Percentiles rank a stretch among this genome's conserved stretches.
Evolutionary conservation across 2,888 invertebrate species (phyloP).

Genomic region (Clepsis dumicolana): DNA sequence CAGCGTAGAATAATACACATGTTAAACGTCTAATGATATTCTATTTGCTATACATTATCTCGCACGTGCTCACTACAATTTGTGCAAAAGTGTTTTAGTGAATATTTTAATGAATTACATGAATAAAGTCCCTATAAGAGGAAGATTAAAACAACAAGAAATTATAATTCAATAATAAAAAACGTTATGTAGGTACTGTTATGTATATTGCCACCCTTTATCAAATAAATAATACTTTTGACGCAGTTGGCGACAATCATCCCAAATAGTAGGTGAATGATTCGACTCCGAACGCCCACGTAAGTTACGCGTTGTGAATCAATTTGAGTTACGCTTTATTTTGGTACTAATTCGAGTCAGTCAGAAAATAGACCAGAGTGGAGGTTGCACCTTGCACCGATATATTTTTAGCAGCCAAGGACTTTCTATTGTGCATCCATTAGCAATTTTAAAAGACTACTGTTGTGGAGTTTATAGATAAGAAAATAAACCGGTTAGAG

Average conservation of each 20-base stretch:
- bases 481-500: conserved; percentile 2
- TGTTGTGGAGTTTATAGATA: background rate
- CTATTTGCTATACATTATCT: too few relatives aligned
- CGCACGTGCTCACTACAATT: too few relatives aligned
- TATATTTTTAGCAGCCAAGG: conserved; percentile 2
- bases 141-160: too few relatives aligned
- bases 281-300: conserved; percentile 1
- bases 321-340: conserved; percentile 20
- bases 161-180: too few relatives aligned
- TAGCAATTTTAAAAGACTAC: background rate
- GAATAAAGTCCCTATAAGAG: too few relatives aligned
- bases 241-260: conserved; percentile 24
- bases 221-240: background rate
- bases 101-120: too few relatives aligned
- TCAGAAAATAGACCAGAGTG: conserved; percentile 20
- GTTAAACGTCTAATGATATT: background rate
- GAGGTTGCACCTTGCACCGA: conserved; percentile 8
- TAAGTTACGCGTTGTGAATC: conserved; percentile 1
- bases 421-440: conserved; percentile 11
- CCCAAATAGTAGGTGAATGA: background rate
- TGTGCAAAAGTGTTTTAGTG: too few relatives aligned
- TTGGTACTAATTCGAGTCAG: conserved; percentile 9
- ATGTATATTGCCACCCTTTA: background rate
- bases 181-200: too few relatives aligned
- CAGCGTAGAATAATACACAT: background rate